A percentile compares a stretch with the other conserved stretches of the same genome.
Evolutionary conservation across 2,797 vertebrate species (phyloP).

Genomic region (Mus minutoides): DNA sequence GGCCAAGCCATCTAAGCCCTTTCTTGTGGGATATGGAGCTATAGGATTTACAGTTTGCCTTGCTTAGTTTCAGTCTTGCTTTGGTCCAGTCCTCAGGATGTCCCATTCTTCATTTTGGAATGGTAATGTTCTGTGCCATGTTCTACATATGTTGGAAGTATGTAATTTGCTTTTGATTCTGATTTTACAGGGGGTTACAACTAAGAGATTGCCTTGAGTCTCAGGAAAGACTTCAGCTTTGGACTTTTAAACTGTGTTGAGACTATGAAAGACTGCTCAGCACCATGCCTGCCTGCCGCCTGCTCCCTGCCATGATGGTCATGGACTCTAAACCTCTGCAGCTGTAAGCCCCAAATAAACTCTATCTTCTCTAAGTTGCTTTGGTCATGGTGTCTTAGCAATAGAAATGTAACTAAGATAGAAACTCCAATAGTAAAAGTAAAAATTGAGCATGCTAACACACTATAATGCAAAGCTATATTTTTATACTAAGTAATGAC

Average conservation of each 20-base stretch:
- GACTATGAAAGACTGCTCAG: background rate
- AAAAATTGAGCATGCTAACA: background rate
- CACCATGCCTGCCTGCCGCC: background rate
- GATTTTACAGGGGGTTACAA: background rate
- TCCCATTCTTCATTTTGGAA: background rate
- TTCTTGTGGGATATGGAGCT: too few species aligned
- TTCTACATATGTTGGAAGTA: background rate
- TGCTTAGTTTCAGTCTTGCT: background rate
- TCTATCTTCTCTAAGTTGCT: background rate
- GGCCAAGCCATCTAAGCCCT: too few species aligned
- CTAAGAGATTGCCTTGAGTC: background rate
- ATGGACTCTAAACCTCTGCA: background rate
- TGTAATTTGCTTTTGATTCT: slow-evolving; percentile 4
- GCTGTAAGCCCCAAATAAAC: slow-evolving; percentile 1
- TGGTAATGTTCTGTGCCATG: background rate
- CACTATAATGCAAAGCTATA: background rate
- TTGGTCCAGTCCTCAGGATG: background rate
- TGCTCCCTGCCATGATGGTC: background rate
- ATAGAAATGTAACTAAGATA: background rate
- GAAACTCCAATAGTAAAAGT: background rate
- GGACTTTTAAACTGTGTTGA: background rate
- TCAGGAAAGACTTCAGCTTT: background rate
- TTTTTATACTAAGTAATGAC: background rate
- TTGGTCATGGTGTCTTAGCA: background rate
- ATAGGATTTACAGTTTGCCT: background rate